Base-by-base conservation (phyloP, 30 jellyfish, hydroid and myxozoan genomes). In the Hydractinia echinata region DNA sequence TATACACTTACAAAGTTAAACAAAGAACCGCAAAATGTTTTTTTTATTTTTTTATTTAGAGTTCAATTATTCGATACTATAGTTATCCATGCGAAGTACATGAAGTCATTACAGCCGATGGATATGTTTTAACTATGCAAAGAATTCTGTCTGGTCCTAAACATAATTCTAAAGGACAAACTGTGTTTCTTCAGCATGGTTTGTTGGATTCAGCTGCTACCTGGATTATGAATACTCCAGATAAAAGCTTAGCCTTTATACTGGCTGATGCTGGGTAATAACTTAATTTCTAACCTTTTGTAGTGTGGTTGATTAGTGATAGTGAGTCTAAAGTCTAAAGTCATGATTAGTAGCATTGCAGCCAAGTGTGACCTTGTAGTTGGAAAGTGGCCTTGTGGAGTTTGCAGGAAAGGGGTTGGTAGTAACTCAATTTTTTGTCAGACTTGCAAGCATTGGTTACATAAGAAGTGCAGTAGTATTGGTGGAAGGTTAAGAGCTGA, bases 101-200 rank as follows among this genome's bases (percentile, higher is more conserved):
- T 62, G 66, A 83, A 10, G 96, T 89, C 16, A 70, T 66, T 30
- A 89, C 96, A 0, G 81, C 77, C 53, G 96, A 89, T 66, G 94
- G 94, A 73, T 89, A 89, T 52, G 85, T 89, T 11, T 83, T 89
- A 13, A 83, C 86, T 18, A 44, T 89, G 78, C 94, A 89, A 55
- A 87, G 96, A 11, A 89, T 89, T 52, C 96, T 94, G 21, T 6
- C 69, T 8, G n/a, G 44, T 13, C 55, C 5, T 7, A 71, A 71
- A 30, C 15, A 52, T 15, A 83, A 76, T 55, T 87, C 4, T 14
- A 68, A 71, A 55, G 89, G 94, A 71, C 89, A 83, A 4, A 79
- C 88, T 51, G 96, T 89, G 11, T 89, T 89, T 73, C 7, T 89
- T 76, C 96, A 89, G 67, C 96, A 89, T 61, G 96, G 96, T 54